Conservation (phyloP, 2,113 vertebrate genomes). For the Tinamus guttatus region DNA sequence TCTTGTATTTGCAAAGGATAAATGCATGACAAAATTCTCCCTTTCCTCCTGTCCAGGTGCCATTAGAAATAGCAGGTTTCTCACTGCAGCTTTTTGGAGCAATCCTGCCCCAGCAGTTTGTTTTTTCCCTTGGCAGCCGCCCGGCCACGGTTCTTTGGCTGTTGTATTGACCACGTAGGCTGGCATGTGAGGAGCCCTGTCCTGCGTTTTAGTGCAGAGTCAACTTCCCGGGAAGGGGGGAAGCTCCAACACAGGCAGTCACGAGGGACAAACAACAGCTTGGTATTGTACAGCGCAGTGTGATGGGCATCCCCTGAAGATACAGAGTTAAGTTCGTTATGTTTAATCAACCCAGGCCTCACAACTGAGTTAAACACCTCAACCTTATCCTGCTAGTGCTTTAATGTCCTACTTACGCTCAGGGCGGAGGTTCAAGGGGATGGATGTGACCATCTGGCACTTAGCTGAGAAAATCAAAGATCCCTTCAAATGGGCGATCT, state of each 20-base stretch:
- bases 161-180: neutral
- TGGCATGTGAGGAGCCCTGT: neutral
- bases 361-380: slow-evolving; percentile 55
- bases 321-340: slow-evolving; percentile 76
- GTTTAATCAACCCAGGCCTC: slow-evolving; percentile 77
- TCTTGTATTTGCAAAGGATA: neutral
- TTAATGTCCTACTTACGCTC: slow-evolving; percentile 65
- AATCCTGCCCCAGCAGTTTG: accelerated
- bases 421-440: slow-evolving; percentile 52
- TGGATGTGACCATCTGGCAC: slow-evolving; percentile 40
- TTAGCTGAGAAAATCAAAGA: slow-evolving; percentile 70
- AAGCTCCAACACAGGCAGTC: neutral
- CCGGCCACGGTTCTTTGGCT: neutral
- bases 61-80: neutral
- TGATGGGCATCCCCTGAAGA: slow-evolving; percentile 74
- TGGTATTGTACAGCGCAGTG: slow-evolving; percentile 23
- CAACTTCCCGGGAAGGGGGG: neutral
- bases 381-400: slow-evolving; percentile 19
- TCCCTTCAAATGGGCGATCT: slow-evolving; percentile 50
- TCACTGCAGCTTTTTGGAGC: neutral
- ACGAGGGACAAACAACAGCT: slow-evolving; percentile 74
- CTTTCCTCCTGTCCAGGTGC: neutral
- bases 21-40: neutral
- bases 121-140: neutral
- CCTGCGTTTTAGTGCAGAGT: slow-evolving; percentile 4